Conservation (phyloP, 1,140 invertebrate species). For the Leptonema lineaticorne region DNA sequence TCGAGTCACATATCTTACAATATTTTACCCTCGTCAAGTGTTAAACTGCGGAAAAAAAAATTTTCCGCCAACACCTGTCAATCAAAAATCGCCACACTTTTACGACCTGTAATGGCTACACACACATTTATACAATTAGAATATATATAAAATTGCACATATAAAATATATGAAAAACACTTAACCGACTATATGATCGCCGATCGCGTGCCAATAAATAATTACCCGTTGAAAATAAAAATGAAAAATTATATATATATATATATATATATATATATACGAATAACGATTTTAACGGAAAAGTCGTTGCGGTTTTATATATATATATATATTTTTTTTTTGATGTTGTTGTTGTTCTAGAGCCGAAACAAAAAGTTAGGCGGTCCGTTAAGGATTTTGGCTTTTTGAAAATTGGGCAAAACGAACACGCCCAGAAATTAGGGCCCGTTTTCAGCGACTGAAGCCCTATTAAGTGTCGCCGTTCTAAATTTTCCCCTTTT, state of each 20-base stretch:
- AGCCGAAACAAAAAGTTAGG: background rate
- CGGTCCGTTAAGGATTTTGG: too few relatives aligned
- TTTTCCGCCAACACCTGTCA: background rate
- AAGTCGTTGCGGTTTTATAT: too few relatives aligned
- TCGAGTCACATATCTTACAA: background rate
- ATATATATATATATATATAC: too few relatives aligned
- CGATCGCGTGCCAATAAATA: constrained; percentile 3
- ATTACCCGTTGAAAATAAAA: too few relatives aligned
- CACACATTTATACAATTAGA: too few relatives aligned
- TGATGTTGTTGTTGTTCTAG: too few relatives aligned
- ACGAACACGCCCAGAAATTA: background rate
- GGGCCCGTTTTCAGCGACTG: constrained; percentile 13
- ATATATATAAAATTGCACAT: background rate
- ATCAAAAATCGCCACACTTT: background rate
- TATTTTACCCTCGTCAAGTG: constrained; percentile 2
- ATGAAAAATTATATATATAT: too few relatives aligned
- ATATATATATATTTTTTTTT: too few relatives aligned
- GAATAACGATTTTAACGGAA: background rate
- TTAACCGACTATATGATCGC: background rate
- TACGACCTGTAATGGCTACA: background rate
- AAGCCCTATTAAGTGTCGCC: constrained; percentile 7
- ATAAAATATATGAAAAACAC: background rate
- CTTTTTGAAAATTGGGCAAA: background rate
- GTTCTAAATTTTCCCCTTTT: background rate
- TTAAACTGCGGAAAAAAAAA: background rate